Evolutionary conservation across 2,113 vertebrate genomes (phyloP).

Genomic region (Myodes glareolus): DNA sequence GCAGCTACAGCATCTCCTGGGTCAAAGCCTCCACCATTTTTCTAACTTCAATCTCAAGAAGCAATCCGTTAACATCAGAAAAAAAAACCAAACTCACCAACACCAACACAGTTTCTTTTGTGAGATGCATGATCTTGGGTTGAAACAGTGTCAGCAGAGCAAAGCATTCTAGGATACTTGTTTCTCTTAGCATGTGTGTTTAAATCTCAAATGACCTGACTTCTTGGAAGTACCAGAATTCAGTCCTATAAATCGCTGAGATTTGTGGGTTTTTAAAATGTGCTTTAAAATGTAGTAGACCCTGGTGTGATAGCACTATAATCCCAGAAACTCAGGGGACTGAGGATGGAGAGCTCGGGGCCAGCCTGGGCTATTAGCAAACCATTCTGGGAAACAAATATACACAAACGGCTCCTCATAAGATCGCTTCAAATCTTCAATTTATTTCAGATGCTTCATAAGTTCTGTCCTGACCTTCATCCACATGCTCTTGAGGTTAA

Average conservation of each 20-base stretch:
- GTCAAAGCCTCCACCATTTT: slow-evolving; percentile 31
- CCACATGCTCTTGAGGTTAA: background rate
- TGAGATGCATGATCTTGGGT: background rate
- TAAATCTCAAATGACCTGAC: background rate
- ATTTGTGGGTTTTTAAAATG: background rate
- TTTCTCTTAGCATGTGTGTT: background rate
- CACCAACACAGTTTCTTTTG: slow-evolving; percentile 10
- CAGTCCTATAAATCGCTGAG: background rate
- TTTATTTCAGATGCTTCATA: background rate
- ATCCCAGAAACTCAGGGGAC: background rate
- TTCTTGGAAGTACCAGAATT: slow-evolving; percentile 39
- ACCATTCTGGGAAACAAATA: background rate
- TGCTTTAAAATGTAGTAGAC: background rate
- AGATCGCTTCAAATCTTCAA: background rate
- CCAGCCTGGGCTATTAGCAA: background rate
- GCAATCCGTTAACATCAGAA: slow-evolving; percentile 17
- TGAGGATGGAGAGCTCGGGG: too few relatives aligned
- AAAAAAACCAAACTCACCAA: background rate
- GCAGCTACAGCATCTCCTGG: background rate
- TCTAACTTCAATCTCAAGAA: slow-evolving; percentile 54
- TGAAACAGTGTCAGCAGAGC: background rate
- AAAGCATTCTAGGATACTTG: background rate
- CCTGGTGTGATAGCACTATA: background rate
- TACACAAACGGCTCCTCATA: background rate
- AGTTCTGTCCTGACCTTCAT: background rate